Conservation (phyloP, 1,140 invertebrate species). For the Danaus melanippus region DNA sequence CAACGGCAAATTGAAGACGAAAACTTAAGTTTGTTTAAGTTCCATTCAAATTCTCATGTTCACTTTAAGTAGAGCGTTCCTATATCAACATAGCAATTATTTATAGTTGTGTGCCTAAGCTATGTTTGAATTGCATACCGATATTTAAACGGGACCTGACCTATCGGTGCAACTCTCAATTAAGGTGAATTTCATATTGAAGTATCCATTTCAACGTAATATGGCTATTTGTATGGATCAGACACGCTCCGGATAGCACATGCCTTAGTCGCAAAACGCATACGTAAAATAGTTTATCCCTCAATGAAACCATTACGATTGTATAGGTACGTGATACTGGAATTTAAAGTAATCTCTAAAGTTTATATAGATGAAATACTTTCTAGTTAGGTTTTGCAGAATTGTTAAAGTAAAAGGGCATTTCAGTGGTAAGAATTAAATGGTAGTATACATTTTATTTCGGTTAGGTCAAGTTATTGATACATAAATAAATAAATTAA, state of each 20-base stretch:
- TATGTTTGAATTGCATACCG: slow-evolving; percentile 26
- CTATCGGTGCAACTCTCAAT: slow-evolving; percentile 15
- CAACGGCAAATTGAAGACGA: slow-evolving; percentile 48
- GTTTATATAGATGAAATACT: too few species aligned
- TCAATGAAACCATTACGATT: slow-evolving; percentile 12
- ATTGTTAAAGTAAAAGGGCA: too few species aligned
- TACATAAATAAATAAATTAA: slow-evolving; percentile 4
- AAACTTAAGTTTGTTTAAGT: slow-evolving; percentile 60
- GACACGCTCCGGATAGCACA: slow-evolving; percentile 17
- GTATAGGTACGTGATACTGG: too few species aligned
- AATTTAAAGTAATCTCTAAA: too few species aligned
- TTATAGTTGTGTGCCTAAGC: slow-evolving; percentile 47
- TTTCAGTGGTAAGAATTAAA: too few species aligned
- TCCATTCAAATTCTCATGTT: slow-evolving; percentile 61
- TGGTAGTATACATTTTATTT: too few species aligned
- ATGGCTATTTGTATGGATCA: slow-evolving; percentile 22
- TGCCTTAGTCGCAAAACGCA: slow-evolving; percentile 20
- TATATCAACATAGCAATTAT: slow-evolving; percentile 69
- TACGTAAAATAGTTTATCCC: slow-evolving; percentile 18
- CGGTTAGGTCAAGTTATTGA: too few species aligned
- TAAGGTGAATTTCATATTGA: slow-evolving; percentile 22
- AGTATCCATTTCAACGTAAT: slow-evolving; percentile 16
- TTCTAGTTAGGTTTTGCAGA: too few species aligned
- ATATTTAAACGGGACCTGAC: slow-evolving; percentile 12
- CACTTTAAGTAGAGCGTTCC: slow-evolving; percentile 48